Conservation (phyloP, 2,113 vertebrate species). For the Micromys minutus region DNA sequence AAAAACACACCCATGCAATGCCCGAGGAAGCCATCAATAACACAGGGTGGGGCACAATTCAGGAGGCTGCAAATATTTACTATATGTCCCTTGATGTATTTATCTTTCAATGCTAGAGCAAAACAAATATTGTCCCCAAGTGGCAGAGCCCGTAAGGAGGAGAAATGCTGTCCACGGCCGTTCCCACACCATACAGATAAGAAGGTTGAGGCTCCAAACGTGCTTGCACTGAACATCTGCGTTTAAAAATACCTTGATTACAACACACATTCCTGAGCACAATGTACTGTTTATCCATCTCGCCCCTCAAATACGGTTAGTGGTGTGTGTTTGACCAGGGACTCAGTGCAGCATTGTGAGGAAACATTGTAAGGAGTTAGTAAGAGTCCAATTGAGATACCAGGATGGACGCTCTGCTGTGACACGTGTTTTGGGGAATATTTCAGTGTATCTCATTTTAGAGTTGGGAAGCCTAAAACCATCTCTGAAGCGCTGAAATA, state of each 20-base stretch:
- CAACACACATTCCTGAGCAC: not conserved
- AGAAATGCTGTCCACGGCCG: not conserved
- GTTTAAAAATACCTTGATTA: constrained; percentile 6
- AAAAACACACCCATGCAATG: not conserved
- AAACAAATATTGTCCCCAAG: constrained; percentile 50
- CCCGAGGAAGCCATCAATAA: constrained; percentile 2
- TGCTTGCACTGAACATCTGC: not conserved
- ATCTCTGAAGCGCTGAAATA: not conserved
- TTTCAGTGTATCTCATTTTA: not conserved
- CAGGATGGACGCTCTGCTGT: constrained; percentile 1
- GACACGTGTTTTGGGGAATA: not conserved
- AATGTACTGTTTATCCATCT: not conserved
- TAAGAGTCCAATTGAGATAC: not conserved
- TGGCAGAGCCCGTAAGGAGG: not conserved
- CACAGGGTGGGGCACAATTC: not conserved
- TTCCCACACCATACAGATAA: constrained; percentile 29
- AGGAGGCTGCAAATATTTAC: constrained; percentile 66
- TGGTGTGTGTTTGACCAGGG: not conserved
- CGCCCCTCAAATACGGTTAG: not conserved
- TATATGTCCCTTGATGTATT: not conserved
- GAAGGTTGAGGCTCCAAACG: constrained; percentile 26
- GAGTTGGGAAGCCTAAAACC: constrained; percentile 10
- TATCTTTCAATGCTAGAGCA: not conserved
- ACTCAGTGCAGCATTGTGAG: not conserved
- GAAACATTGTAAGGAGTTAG: not conserved